These are phyloP conservation scores for Manis javanica DNA, from an alignment of 2,797 vertebrate species.

Conservation along the genomic window DNA sequence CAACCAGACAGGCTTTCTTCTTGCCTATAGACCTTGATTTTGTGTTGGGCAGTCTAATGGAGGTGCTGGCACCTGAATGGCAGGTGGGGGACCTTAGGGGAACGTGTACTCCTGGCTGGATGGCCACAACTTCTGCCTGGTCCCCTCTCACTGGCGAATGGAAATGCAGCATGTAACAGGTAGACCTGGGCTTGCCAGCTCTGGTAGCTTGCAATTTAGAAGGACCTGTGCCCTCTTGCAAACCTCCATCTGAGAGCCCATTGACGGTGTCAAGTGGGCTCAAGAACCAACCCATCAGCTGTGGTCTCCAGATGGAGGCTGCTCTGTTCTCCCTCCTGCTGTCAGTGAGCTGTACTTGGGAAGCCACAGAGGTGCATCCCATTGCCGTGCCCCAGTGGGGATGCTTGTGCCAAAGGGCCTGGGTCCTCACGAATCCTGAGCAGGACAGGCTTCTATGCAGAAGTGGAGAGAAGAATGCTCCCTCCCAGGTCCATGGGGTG, in stretches of 20 bases:
- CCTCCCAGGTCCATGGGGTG: accelerated
- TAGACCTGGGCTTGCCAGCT: neutral
- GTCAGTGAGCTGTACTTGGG: neutral
- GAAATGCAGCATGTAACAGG: neutral
- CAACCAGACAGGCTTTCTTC: neutral
- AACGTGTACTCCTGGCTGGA: neutral
- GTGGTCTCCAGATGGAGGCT: accelerated
- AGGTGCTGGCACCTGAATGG: too few relatives aligned
- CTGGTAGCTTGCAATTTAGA: accelerated
- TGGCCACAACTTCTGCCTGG: neutral
- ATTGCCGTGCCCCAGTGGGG: too few relatives aligned
- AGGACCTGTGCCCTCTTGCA: neutral
- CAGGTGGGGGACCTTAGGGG: accelerated
- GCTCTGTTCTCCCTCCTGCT: neutral
- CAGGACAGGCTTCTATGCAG: neutral
- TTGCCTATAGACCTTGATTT: accelerated
- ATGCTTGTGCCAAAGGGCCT: neutral
- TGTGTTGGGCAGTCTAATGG: neutral
- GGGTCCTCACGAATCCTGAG: neutral
- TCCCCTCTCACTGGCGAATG: too few relatives aligned
- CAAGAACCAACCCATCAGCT: too few relatives aligned
- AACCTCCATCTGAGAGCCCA: too few relatives aligned
- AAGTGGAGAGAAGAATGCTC: neutral
- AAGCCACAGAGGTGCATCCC: neutral
- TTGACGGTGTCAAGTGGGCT: too few relatives aligned